Percentiles rank a stretch among this genome's conserved stretches.
Evolutionary conservation across 2,113 vertebrate genomes (phyloP).

Genomic region (Phalacrocorax carbo): DNA sequence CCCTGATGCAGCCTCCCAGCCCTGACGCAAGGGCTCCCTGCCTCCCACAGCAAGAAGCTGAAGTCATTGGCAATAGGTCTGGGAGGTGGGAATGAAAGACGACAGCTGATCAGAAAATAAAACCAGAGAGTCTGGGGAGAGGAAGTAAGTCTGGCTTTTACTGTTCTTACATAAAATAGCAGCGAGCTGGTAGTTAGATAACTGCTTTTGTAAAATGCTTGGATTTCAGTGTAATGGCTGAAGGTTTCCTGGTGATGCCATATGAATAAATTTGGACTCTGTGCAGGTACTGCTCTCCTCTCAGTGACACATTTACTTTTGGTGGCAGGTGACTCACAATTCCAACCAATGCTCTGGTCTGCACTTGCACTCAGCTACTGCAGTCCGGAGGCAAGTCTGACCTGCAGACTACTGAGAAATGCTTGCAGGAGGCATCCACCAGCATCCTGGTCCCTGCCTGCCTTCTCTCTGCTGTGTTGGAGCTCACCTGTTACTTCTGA

Average conservation of each 20-base stretch:
- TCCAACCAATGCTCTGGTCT: background rate
- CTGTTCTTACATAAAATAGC: background rate
- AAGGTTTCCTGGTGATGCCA: background rate
- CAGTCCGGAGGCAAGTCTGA: background rate
- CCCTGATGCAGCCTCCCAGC: background rate
- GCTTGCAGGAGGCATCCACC: background rate
- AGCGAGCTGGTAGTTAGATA: background rate
- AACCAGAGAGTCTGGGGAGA: background rate
- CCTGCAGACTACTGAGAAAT: background rate
- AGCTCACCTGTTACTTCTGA: background rate
- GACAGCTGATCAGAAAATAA: background rate
- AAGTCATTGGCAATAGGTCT: background rate
- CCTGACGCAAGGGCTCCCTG: background rate
- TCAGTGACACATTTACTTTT: rapidly evolving
- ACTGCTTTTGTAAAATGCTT: background rate
- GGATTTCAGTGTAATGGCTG: background rate
- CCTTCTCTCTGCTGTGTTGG: background rate
- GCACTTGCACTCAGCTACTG: background rate
- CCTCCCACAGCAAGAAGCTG: background rate
- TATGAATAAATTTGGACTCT: background rate
- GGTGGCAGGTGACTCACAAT: background rate
- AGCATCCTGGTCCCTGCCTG: background rate
- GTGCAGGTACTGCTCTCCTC: background rate
- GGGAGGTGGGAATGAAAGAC: background rate
- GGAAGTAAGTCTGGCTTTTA: background rate